These are phyloP conservation scores for Loxodonta africana DNA, from an alignment of 2,113 vertebrate genomes.

Conservation along the genomic window DNA sequence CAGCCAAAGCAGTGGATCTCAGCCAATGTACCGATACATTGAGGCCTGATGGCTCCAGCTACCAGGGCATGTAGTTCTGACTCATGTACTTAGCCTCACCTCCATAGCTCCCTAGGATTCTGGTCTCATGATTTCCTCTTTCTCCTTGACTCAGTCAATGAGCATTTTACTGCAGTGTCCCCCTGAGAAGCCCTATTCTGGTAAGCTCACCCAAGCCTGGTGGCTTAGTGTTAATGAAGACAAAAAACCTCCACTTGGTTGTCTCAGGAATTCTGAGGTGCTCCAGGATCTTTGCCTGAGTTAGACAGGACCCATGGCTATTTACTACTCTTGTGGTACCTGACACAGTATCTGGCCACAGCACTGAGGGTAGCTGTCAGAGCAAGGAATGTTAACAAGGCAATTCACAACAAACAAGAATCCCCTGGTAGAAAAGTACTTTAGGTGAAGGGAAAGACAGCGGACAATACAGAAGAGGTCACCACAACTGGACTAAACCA, in stretches of 20 bases:
- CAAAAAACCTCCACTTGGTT: neutral
- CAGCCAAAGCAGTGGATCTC: neutral
- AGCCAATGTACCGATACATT: neutral
- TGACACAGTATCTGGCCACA: neutral
- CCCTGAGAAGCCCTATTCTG: neutral
- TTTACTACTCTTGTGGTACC: neutral
- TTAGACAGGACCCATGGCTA: neutral
- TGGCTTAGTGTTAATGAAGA: neutral
- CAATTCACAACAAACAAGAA: neutral
- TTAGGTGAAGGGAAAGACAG: too few relatives aligned
- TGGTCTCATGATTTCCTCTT: neutral
- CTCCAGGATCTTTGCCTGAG: slow-evolving; percentile 17
- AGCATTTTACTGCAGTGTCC: neutral
- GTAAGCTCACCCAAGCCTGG: neutral
- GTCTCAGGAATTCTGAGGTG: neutral
- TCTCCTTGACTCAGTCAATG: neutral
- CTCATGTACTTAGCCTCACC: neutral
- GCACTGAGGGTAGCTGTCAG: neutral
- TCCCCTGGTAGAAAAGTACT: too few relatives aligned
- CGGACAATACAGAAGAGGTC: too few relatives aligned
- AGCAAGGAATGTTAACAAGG: neutral
- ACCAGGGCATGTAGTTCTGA: neutral
- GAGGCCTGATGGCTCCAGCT: neutral
- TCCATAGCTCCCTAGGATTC: neutral
- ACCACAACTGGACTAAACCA: too few relatives aligned